Conservation (phyloP, 92 coral and sea anemone genomes). For the Nematostella vectensis region DNA sequence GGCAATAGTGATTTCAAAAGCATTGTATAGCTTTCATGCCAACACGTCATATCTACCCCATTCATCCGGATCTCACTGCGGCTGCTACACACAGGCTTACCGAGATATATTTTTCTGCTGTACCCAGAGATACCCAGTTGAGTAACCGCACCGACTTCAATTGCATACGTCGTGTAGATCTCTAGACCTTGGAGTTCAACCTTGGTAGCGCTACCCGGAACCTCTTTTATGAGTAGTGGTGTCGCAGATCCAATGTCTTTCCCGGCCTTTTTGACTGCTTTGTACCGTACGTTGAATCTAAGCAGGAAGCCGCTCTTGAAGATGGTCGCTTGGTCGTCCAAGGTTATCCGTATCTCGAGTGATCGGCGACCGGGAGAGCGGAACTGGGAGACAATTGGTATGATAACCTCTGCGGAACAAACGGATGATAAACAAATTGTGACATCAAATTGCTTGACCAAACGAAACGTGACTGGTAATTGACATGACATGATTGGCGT, state of each 20-base stretch:
- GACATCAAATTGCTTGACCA: no score
- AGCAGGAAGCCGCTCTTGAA: background rate
- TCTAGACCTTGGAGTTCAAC: slow-evolving; percentile 6
- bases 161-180: slow-evolving; percentile 25
- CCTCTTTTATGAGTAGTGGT: background rate
- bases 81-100: no score
- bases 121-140: slow-evolving; percentile 10
- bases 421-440: no score
- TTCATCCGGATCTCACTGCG: no score
- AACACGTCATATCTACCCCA: no score
- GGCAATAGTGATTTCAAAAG: no score
- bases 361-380: no score
- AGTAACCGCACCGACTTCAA: slow-evolving; percentile 23
- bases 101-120: slow-evolving; percentile 30
- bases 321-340: background rate
- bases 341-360: no score
- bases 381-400: slow-evolving; percentile 13
- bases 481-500: no score
- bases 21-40: no score
- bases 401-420: slow-evolving; percentile 5
- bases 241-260: background rate
- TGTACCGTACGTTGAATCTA: background rate
- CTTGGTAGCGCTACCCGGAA: background rate
- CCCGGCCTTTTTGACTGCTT: background rate
- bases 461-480: no score